Conservation (phyloP, 2,888 invertebrate genomes). For the Chrysolina haemoptera region DNA sequence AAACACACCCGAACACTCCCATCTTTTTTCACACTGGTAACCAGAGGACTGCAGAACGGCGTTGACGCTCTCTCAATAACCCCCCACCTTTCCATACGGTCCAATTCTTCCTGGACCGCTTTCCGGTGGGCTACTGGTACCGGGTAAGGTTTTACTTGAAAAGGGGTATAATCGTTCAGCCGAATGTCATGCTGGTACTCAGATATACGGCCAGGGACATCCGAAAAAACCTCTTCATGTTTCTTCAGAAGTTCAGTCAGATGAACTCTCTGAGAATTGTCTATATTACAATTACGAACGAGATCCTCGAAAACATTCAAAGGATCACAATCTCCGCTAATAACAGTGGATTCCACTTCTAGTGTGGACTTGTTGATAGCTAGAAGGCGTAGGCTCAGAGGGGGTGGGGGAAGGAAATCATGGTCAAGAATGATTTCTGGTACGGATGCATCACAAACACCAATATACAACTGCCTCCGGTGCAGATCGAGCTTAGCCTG, state of each 20-base stretch:
- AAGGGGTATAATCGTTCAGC: neutral
- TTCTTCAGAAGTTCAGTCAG: neutral
- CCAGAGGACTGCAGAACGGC: too few species aligned
- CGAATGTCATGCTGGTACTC: neutral
- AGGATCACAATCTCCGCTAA: neutral
- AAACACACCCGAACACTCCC: constrained; percentile 30
- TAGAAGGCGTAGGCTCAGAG: neutral
- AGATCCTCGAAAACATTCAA: neutral
- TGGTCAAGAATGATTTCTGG: neutral
- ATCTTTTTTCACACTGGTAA: too few species aligned
- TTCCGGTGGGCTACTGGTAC: neutral
- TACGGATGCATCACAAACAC: neutral
- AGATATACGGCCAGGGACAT: neutral
- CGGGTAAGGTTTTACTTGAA: neutral
- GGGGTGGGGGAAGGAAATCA: neutral
- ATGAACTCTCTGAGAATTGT: neutral
- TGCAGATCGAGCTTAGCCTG: neutral
- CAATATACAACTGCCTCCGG: neutral
- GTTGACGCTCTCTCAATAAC: too few species aligned
- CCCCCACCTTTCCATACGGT: constrained; percentile 9
- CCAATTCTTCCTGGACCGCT: neutral
- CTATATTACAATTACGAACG: neutral
- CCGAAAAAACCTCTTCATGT: neutral
- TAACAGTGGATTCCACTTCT: neutral
- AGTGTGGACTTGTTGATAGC: neutral